A percentile compares a stretch with the other conserved stretches of the same genome.
Evolutionary conservation across 1,140 invertebrate genomes (phyloP).

Genomic region (Conopomorpha cramerella): DNA sequence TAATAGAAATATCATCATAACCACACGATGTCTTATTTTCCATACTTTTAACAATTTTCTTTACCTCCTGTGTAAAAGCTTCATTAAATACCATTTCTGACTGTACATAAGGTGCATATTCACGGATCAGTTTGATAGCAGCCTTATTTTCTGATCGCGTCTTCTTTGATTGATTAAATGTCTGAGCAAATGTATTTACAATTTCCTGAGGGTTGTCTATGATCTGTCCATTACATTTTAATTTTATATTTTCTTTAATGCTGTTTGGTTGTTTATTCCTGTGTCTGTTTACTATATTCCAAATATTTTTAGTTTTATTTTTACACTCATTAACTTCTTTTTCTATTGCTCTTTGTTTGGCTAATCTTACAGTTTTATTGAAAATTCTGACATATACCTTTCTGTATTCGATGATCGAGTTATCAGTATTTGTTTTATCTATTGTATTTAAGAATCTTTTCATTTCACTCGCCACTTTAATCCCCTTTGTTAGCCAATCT

Average conservation of each 20-base stretch:
- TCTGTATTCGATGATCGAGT: not conserved
- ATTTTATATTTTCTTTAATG: not conserved
- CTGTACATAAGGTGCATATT: too few relatives aligned
- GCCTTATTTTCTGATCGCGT: too few relatives aligned
- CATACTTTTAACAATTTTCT: not conserved
- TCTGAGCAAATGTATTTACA: too few relatives aligned
- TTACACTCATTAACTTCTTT: not conserved
- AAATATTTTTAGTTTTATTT: constrained; percentile 5
- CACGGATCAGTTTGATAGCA: too few relatives aligned
- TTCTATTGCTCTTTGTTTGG: constrained; percentile 1
- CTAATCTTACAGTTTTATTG: constrained; percentile 3
- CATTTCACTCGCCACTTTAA: constrained; percentile 6
- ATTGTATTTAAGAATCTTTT: constrained; percentile 4
- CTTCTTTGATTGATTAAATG: too few relatives aligned
- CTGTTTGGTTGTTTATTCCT: constrained; percentile 4
- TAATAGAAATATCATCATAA: not conserved
- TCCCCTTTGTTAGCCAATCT: constrained; percentile 6
- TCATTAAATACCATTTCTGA: too few relatives aligned
- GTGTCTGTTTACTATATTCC: constrained; percentile 4
- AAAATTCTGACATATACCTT: constrained; percentile 4
- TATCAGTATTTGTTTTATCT: not conserved
- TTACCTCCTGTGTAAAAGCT: too few relatives aligned
- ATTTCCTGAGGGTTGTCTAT: too few relatives aligned
- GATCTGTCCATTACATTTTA: too few relatives aligned
- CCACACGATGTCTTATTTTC: not conserved